These are phyloP conservation scores for Odontophorus gujanensis DNA, from an alignment of 2,113 vertebrate genomes.

Conservation along the genomic window DNA sequence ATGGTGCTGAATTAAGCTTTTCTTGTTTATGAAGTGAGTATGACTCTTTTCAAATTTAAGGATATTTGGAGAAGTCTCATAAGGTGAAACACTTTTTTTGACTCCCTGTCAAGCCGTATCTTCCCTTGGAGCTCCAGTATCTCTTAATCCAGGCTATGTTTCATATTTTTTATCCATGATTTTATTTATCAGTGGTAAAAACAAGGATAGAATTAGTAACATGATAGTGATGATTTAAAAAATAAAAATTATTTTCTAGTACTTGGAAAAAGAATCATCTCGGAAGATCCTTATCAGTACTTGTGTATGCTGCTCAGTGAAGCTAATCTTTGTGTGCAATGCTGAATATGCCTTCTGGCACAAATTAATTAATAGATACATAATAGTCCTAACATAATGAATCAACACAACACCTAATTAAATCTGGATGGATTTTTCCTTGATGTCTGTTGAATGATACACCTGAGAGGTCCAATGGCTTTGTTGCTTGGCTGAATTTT, in stretches of 20 bases:
- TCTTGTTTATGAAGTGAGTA: neutral
- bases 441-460: neutral
- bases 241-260: neutral
- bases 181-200: neutral
- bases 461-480: neutral
- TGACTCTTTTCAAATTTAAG: neutral
- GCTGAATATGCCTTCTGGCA: neutral
- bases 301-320: neutral
- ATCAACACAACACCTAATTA: neutral
- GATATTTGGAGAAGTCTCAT: neutral
- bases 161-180: neutral
- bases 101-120: neutral
- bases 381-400: neutral
- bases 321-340: neutral
- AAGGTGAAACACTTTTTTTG: neutral
- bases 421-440: neutral
- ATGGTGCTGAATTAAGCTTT: neutral
- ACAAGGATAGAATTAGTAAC: neutral
- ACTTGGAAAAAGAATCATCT: neutral
- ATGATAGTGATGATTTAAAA: neutral
- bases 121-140: neutral
- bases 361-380: neutral
- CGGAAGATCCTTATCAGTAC: neutral
- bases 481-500: neutral
- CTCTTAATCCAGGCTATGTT: neutral